A percentile compares a stretch with the other conserved stretches of the same genome.
Conservation (phyloP, 1,140 invertebrate species). For the Drosophila kurseongensis region DNA sequence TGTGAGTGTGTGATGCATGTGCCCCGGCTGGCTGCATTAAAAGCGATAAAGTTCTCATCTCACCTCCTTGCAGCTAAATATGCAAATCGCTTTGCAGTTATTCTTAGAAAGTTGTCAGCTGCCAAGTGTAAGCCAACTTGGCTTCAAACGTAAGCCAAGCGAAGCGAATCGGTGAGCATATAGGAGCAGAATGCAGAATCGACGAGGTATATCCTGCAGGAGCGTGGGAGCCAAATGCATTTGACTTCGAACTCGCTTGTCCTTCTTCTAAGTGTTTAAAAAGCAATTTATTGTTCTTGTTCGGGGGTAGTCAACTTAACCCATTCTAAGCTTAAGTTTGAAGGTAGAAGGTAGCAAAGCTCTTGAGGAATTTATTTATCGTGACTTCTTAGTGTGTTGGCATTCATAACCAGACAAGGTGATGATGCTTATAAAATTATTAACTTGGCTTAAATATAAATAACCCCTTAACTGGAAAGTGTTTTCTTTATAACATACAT, state of each 20-base stretch:
- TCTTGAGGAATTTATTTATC: conserved; percentile 1
- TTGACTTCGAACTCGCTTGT: conserved; percentile 44
- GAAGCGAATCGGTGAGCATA: conserved; percentile 52
- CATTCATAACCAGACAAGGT: not conserved
- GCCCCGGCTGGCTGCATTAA: conserved; percentile 58
- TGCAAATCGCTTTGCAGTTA: conserved; percentile 82
- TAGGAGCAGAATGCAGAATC: conserved; percentile 21
- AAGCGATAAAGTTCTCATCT: conserved; percentile 67
- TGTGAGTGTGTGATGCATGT: conserved; percentile 41
- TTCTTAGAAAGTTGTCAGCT: conserved; percentile 81
- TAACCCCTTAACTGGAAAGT: too few relatives aligned
- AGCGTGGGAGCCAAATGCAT: conserved; percentile 37
- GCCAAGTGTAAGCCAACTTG: conserved; percentile 45
- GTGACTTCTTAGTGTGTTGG: not conserved
- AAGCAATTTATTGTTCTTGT: conserved; percentile 78
- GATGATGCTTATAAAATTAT: too few relatives aligned
- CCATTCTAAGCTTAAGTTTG: not conserved
- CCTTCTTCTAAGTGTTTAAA: conserved; percentile 73
- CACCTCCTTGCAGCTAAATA: conserved; percentile 56
- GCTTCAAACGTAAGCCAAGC: conserved; percentile 38
- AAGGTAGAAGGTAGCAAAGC: not conserved
- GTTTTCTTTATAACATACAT: too few relatives aligned
- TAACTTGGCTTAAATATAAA: too few relatives aligned
- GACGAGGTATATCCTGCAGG: conserved; percentile 36
- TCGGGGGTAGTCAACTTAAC: conserved; percentile 14